Base-by-base conservation (phyloP, 2,797 vertebrate species). In the Cryptoblepharus egeriae region DNA sequence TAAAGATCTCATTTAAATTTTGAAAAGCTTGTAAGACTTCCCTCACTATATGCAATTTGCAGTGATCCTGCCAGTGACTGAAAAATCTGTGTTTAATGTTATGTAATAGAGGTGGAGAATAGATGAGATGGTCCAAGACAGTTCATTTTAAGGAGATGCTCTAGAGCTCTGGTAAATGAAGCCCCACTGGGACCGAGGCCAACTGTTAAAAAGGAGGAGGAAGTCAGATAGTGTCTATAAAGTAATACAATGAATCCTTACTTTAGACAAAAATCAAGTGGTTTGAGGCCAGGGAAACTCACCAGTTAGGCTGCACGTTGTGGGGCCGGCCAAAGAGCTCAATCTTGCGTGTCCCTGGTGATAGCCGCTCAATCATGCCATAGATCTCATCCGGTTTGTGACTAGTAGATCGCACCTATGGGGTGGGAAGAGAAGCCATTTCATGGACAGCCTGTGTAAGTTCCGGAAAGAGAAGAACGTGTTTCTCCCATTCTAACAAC, bases 311-410 rank as follows among this genome's bases (percentile, higher is more conserved):
- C 52, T 98, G 98, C 49, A 98, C 97, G 28, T 98, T 99, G 93
- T 99, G 98, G 18, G 98, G 98, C 75, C 98, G 95, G 16, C 98
- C 98, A 58, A 98, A 99, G 69, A 99, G 94, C 88, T 98, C 98
- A 5, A 99, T 98, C 93, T 99, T 98, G 65, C 98, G 95, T 77
- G 97, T 98, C n/a, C 98, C 98, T 0, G 98, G 97, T 0, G 98
- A 98, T 0, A 98, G 96, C 73, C 98, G 97, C 91, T 99, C 98
- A 1, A 99, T 99, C 97, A 98, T 99, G n/a, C 98, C 98, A 37
- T 98, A 98, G 90, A 99, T 99, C 93, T 99, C 98, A 49, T 98
- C 98, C 16, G 98, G 98, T 90, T 99, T 99, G 92, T 99, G 98
- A 91, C 98, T 99, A 68, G 98, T 99, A 81, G 98, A 99, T 84